Conservation (phyloP, 1,140 invertebrate genomes). For the Parapsyche elsis region DNA sequence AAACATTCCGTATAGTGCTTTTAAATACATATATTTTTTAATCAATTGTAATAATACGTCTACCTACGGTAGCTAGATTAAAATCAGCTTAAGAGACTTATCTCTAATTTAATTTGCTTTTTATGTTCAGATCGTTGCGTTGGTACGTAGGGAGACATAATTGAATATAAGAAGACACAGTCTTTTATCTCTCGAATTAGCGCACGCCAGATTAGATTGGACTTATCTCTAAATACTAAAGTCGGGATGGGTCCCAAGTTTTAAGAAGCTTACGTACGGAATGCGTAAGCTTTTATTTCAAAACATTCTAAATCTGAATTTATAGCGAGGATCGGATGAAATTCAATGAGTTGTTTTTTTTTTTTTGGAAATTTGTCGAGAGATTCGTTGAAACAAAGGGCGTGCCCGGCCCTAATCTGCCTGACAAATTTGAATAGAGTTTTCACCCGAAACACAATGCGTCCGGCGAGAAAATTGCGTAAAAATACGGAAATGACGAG, state of each 20-base stretch:
- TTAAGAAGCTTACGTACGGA: background rate
- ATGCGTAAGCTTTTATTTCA: conserved; percentile 26
- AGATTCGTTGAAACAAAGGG: conserved; percentile 27
- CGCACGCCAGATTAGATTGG: conserved; percentile 25
- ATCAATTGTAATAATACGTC: no score
- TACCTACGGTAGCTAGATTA: no score
- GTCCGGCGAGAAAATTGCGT: conserved; percentile 32
- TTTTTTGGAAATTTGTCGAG: background rate
- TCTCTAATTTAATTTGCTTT: conserved; percentile 11
- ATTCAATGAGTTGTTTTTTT: background rate
- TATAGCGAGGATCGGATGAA: background rate
- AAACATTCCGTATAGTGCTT: no score
- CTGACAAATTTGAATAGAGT: conserved; percentile 32
- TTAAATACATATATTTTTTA: no score
- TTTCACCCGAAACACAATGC: conserved; percentile 40
- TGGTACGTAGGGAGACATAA: background rate
- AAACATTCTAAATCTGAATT: background rate
- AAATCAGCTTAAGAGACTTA: no score
- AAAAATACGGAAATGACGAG: conserved; percentile 39
- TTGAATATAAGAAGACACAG: background rate
- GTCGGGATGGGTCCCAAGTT: background rate
- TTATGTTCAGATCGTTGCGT: background rate
- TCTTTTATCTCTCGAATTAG: conserved; percentile 21
- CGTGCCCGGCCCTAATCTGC: conserved; percentile 11
- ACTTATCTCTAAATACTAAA: background rate